Evolutionary conservation across 1,140 invertebrate species (phyloP), one percentile per base, ranked within the genome.

Genomic region (Eulimnadia texana): DNA sequence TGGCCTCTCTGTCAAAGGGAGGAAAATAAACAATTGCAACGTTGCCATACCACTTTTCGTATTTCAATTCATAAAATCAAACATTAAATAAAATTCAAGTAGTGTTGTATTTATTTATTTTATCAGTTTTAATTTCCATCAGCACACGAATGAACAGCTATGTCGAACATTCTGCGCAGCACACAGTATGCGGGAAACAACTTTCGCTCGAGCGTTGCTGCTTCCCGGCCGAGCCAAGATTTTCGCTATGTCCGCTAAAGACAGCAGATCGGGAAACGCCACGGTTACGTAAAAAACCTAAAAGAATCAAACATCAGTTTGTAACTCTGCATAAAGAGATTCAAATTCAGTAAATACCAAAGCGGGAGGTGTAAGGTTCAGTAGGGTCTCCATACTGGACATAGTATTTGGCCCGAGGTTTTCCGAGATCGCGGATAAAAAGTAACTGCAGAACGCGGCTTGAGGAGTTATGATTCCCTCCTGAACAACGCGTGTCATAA

Each of bases 401-500:
- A 29, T 28, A 2, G 55, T 57, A 22, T 33, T 57, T 0, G 22
- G 0, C 1, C 20, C 27, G 2, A 33, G 22, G 11, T 19, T 57
- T 20, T 57, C 25, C 10, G 28, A 11, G 20, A 57, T 33, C 11
- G 55, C 33, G 3, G 27, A 33, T 11, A 57, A 22, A 27, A 57
- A 57, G 33, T 57, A 57, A 19, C 55, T 57, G 27, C 27, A 29
- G 28, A 57, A 57, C 25, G 55, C 55, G 0, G 29, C 20, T 16
- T 57, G 55, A 13, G 55, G 55, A 3, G 55, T 57, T n/a, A 57
- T 57, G 10, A 57, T 57, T 27, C 55, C 55, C 20, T 57, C 55
- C 0, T 33, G 27, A 33, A 27, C 55, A 10, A 20, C 55, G 22
- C 28, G 55, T 2, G 55, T 57, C 55, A 57, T 57, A 13, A 33